A percentile compares a stretch with the other conserved stretches of the same genome.
Evolutionary conservation across 2,113 vertebrate genomes (phyloP).

Genomic region (Mohoua ochrocephala): DNA sequence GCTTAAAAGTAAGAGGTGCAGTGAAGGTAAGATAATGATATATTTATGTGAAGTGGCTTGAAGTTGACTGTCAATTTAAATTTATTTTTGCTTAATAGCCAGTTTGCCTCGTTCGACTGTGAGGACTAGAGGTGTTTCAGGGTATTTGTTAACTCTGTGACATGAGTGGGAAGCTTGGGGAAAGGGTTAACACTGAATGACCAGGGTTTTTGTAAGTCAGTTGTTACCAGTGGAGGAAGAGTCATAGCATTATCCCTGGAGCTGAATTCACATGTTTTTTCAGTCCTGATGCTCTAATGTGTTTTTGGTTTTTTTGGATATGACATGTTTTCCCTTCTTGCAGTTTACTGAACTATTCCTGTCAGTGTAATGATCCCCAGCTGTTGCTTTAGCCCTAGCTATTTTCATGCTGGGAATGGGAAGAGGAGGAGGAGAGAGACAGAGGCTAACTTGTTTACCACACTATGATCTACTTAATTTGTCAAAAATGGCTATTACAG

Average conservation of each 20-base stretch:
- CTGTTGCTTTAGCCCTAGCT: conserved; percentile 71
- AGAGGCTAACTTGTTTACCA: conserved; percentile 40
- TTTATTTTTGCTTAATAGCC: not conserved
- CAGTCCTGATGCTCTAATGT: conserved; percentile 43
- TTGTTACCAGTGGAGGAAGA: not conserved
- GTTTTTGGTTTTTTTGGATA: conserved; percentile 51
- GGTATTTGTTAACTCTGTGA: not conserved
- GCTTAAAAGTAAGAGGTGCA: not conserved
- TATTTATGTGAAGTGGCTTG: not conserved
- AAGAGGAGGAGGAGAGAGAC: conserved; percentile 27
- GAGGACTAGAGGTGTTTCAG: not conserved
- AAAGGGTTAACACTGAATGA: not conserved
- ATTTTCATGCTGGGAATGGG: conserved; percentile 56
- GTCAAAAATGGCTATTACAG: not conserved
- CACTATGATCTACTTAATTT: not conserved
- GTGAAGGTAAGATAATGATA: not conserved
- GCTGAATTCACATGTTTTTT: not conserved
- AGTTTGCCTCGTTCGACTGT: not conserved
- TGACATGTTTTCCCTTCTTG: conserved; percentile 58
- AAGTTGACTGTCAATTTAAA: not conserved
- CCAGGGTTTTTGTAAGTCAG: not conserved
- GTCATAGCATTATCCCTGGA: not conserved
- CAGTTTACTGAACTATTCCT: conserved; percentile 74
- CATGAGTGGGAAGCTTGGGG: not conserved
- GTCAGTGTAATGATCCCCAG: conserved; percentile 75